phyloP scores from a whole-genome alignment of 30 jellyfish, hydroid and myxozoan species.

The Cassiopea andromeda region DNA sequence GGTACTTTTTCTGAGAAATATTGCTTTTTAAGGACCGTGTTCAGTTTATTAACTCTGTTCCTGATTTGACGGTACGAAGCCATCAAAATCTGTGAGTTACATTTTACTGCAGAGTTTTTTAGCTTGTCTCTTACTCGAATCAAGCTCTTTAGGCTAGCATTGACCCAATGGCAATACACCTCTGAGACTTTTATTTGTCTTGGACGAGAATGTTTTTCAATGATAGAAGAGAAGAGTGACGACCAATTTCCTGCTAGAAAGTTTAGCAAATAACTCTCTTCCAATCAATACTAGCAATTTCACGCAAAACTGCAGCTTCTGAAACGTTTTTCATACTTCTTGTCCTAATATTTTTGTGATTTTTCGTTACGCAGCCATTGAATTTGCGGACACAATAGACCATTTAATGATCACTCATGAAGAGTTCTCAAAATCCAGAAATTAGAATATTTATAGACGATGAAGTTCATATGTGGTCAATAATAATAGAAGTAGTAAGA shows the following conservation, averaged over 20 bases:
- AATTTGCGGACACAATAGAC: background rate
- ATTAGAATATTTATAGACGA: background rate
- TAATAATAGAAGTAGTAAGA: background rate
- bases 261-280: background rate
- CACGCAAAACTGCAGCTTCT: background rate
- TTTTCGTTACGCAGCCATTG: background rate
- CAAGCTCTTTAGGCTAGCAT: constrained; percentile 1
- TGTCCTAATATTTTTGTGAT: background rate
- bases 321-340: background rate
- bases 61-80: constrained; percentile 1
- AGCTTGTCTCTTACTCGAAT: constrained; percentile 6
- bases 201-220: constrained; percentile 3
- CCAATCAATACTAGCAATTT: background rate
- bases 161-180: background rate
- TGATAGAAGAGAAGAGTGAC: background rate
- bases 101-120: background rate
- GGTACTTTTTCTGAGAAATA: background rate
- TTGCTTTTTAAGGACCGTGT: background rate
- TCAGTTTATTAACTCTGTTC: background rate
- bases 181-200: constrained; percentile 3
- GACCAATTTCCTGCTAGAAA: background rate
- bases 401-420: background rate
- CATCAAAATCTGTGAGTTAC: constrained; percentile 6
- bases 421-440: background rate
- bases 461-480: background rate